phyloP scores from a whole-genome alignment of 2,888 invertebrate genomes.

The Choristoneura rosaceana region DNA sequence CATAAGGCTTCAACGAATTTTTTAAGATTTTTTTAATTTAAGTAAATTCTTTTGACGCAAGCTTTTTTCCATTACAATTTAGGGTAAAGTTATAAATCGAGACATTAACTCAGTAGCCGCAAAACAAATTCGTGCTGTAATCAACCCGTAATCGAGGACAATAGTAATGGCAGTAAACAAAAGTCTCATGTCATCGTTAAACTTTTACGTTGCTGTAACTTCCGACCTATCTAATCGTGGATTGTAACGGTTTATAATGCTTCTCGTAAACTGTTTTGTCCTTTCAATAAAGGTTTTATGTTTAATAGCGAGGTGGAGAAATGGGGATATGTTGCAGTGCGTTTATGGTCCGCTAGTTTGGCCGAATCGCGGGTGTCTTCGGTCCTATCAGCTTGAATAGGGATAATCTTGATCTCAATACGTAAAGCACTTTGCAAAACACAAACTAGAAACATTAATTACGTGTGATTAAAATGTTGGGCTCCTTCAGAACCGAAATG shows the following conservation, averaged over 20 bases:
- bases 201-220: constrained; percentile 38
- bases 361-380: neutral
- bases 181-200: constrained; percentile 38
- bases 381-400: neutral
- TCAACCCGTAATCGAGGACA: constrained; percentile 20
- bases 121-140: constrained; percentile 17
- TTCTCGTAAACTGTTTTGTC: constrained; percentile 35
- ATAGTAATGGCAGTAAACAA: constrained; percentile 27
- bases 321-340: neutral
- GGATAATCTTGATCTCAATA: too few species aligned
- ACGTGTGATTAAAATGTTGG: too few species aligned
- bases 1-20: too few species aligned
- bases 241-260: constrained; percentile 36
- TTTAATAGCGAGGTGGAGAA: neutral
- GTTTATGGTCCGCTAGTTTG: neutral
- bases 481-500: too few species aligned
- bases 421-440: too few species aligned
- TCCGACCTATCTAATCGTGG: constrained; percentile 39
- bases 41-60: neutral
- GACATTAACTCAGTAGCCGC: constrained; percentile 17
- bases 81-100: constrained; percentile 5
- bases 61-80: constrained; percentile 1
- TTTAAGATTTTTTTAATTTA: too few species aligned
- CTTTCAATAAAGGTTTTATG: constrained; percentile 34
- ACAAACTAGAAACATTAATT: too few species aligned